Conservation (phyloP, 1,140 invertebrate species). For the Pogonognathellus flavescens region DNA sequence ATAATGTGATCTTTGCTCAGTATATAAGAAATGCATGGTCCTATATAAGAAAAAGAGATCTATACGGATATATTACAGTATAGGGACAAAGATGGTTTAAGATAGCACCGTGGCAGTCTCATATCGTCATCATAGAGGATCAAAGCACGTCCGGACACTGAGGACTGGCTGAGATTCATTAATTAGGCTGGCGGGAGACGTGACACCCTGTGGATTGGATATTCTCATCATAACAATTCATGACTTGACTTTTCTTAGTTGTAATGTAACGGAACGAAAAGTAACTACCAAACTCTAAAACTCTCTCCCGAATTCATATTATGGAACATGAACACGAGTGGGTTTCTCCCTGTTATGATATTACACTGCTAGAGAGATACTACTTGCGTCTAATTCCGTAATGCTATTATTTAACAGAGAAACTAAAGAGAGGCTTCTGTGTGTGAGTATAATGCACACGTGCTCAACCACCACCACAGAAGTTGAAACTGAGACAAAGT, state of each 20-base stretch:
- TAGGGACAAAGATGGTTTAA: too few species aligned
- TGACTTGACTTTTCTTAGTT: conserved; percentile 24
- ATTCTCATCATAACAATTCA: conserved; percentile 41
- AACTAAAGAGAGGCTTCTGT: not conserved
- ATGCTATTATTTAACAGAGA: not conserved
- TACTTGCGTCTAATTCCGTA: too few species aligned
- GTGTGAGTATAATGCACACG: not conserved
- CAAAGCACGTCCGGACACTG: conserved; percentile 31
- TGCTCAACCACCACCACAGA: not conserved
- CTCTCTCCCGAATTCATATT: not conserved
- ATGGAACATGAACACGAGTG: conserved; percentile 1
- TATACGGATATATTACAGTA: too few species aligned
- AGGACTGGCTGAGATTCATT: conserved; percentile 25
- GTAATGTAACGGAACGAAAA: not conserved
- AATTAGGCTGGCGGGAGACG: conserved; percentile 28
- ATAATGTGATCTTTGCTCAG: too few species aligned
- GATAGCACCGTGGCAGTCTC: too few species aligned
- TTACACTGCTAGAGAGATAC: too few species aligned
- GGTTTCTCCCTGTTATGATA: too few species aligned
- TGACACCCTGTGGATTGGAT: conserved; percentile 38
- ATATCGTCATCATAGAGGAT: conserved; percentile 15
- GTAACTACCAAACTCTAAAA: conserved; percentile 3
- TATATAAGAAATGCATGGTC: too few species aligned
- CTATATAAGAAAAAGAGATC: too few species aligned
- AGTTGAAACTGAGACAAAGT: conserved; percentile 9